Percentiles rank a stretch among this genome's conserved stretches.
Conservation (phyloP, 2,888 invertebrate species). For the Cheilosia urbana region DNA sequence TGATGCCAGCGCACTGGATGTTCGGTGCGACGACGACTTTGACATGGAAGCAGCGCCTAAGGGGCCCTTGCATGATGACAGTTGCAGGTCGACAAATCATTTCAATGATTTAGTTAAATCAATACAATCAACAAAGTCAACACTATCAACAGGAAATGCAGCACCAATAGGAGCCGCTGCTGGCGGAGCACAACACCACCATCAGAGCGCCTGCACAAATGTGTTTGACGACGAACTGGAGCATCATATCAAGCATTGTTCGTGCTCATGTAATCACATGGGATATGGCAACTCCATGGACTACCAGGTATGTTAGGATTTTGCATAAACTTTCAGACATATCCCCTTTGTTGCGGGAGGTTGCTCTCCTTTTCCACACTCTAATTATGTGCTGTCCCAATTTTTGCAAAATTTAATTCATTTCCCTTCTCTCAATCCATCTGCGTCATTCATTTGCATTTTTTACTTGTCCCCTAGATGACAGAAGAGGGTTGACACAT, state of each 20-base stretch:
- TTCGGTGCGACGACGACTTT: constrained; percentile 64
- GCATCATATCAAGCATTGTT: constrained; percentile 94
- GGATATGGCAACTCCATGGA: constrained; percentile 96
- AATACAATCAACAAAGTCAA: constrained; percentile 71
- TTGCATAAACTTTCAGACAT: not conserved
- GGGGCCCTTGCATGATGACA: constrained; percentile 60
- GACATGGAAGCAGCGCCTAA: constrained; percentile 69
- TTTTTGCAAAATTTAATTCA: constrained; percentile 63
- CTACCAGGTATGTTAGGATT: constrained; percentile 88
- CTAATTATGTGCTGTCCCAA: constrained; percentile 66
- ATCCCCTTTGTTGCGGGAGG: constrained; percentile 4
- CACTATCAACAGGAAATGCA: constrained; percentile 74
- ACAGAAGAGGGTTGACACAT: constrained; percentile 60
- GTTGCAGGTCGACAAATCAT: constrained; percentile 70
- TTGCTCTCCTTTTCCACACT: constrained; percentile 21
- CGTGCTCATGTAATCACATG: constrained; percentile 96
- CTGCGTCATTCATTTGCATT: constrained; percentile 5
- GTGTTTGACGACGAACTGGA: constrained; percentile 91
- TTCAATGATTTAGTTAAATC: constrained; percentile 73
- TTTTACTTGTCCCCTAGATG: constrained; percentile 23
- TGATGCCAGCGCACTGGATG: constrained; percentile 55
- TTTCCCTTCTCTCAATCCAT: constrained; percentile 39
- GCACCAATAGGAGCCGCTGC: constrained; percentile 57
- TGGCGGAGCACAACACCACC: constrained; percentile 54
- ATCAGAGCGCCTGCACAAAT: constrained; percentile 72